Conservation (phyloP, 2,797 vertebrate genomes). For the Gymnocypris eckloni region DNA sequence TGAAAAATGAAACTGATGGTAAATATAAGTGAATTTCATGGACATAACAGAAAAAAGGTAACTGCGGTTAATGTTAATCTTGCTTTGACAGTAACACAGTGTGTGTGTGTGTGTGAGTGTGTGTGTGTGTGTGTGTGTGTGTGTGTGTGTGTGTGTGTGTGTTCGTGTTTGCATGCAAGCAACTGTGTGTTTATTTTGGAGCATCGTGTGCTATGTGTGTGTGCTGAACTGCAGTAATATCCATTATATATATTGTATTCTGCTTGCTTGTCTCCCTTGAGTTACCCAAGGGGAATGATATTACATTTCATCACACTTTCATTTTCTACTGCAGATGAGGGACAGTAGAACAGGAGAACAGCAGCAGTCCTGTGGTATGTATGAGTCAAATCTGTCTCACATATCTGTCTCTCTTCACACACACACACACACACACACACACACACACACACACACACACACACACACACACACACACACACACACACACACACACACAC, state of each 20-base stretch:
- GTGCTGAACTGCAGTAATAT: constrained; percentile 90
- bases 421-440: background rate
- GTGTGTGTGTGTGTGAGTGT: constrained; percentile 59
- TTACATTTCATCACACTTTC: constrained; percentile 99
- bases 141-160: constrained; percentile 50
- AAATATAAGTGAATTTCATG: constrained; percentile 89
- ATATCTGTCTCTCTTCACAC: constrained; percentile 74
- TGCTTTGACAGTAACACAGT: constrained; percentile 72
- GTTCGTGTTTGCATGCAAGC: background rate
- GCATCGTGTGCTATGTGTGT: constrained; percentile 7
- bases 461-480: too few species aligned
- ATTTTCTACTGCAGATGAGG: constrained; percentile 99
- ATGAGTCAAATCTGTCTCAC: constrained; percentile 99
- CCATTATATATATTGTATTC: constrained; percentile 99
- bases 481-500: background rate
- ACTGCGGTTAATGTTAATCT: constrained; percentile 83
- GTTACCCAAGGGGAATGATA: constrained; percentile 98
- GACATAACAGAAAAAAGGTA: constrained; percentile 74
- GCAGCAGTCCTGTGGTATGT: constrained; percentile 96
- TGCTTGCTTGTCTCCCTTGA: constrained; percentile 96
- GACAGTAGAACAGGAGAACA: constrained; percentile 89
- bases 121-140: constrained; percentile 46
- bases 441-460: constrained; percentile 65
- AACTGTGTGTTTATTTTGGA: constrained; percentile 53
- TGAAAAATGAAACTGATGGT: constrained; percentile 77